phyloP scores from a whole-genome alignment of 1,140 invertebrate genomes.

The Triops cancriformis region DNA sequence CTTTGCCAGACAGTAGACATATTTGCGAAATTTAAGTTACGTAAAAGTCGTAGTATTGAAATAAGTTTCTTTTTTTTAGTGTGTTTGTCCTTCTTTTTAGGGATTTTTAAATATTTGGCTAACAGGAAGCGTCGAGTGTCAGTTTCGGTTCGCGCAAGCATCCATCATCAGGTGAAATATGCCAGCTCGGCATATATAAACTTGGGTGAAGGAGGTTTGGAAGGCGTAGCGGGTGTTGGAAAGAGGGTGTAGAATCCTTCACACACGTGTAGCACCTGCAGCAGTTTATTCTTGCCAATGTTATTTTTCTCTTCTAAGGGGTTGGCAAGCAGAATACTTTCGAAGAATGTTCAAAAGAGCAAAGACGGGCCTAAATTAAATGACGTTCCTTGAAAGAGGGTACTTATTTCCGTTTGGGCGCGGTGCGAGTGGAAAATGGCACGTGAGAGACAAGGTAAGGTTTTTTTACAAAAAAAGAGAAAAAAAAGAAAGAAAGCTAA shows the following conservation, averaged over 20 bases:
- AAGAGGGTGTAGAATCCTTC: neutral
- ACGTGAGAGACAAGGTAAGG: neutral
- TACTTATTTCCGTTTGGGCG: neutral
- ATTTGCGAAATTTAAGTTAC: no score
- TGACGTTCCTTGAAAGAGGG: neutral
- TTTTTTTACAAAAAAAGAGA: neutral
- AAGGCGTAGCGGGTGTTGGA: neutral
- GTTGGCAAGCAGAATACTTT: neutral
- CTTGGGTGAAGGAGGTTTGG: no score
- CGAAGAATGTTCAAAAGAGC: neutral
- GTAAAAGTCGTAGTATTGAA: no score
- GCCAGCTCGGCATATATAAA: neutral
- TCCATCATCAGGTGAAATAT: slow-evolving; percentile 14
- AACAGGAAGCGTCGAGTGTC: neutral
- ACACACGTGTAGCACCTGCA: neutral
- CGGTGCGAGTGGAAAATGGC: neutral
- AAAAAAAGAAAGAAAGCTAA: no score
- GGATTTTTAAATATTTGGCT: neutral
- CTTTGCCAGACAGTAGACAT: no score
- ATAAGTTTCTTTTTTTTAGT: no score
- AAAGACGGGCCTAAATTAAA: neutral
- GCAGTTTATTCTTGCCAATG: neutral
- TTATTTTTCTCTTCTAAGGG: neutral
- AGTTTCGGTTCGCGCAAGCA: neutral
- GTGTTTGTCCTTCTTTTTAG: no score